A percentile compares a stretch with the other conserved stretches of the same genome.
These are phyloP conservation scores for Thecophora atra DNA, from an alignment of 2,888 invertebrate species.

Conservation along the genomic window DNA sequence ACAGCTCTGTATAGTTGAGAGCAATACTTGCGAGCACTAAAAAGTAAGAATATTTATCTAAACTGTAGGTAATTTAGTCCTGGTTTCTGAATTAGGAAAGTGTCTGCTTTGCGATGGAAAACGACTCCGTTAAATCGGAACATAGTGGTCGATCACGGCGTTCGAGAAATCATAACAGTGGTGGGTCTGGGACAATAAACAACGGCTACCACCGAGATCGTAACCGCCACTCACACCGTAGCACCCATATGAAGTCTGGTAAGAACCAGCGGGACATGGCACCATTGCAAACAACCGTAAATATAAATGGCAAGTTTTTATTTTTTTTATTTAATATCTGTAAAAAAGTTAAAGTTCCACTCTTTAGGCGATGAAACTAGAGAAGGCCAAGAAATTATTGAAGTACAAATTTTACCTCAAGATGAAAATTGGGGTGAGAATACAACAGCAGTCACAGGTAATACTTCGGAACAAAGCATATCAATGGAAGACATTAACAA, in stretches of 20 bases:
- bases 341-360: background rate
- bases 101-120: constrained; percentile 76
- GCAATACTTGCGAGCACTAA: background rate
- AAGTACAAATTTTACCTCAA: constrained; percentile 94
- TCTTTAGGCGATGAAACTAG: constrained; percentile 72
- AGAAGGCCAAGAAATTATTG: constrained; percentile 90
- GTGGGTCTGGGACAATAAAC: constrained; percentile 66
- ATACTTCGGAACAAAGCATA: constrained; percentile 94
- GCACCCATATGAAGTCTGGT: constrained; percentile 69
- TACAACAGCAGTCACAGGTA: constrained; percentile 95
- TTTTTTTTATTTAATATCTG: background rate
- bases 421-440: constrained; percentile 99
- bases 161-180: constrained; percentile 69
- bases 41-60: background rate
- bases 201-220: constrained; percentile 69
- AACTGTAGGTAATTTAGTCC: background rate
- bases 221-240: constrained; percentile 71
- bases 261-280: constrained; percentile 77
- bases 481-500: constrained; percentile 91
- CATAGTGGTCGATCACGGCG: constrained; percentile 84
- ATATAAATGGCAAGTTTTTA: constrained; percentile 70
- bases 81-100: background rate
- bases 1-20: background rate
- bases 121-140: constrained; percentile 92
- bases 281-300: constrained; percentile 87